Evolutionary conservation across 2,888 invertebrate species (phyloP).

Genomic region (Dynastes grantii): DNA sequence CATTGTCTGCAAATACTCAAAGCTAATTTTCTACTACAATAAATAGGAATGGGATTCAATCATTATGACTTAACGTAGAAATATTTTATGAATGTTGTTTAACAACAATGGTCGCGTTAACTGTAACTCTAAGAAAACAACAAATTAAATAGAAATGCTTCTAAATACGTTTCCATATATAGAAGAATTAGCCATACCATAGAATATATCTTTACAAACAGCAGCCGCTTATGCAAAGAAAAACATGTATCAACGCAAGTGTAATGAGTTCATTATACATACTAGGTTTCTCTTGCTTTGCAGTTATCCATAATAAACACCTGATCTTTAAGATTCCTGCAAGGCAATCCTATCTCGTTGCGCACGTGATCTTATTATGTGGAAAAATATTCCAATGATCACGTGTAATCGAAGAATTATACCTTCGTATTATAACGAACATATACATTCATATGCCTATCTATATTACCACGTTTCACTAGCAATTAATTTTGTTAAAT

Average conservation of each 20-base stretch:
- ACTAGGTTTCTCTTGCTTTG: conserved; percentile 22
- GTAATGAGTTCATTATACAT: conserved; percentile 21
- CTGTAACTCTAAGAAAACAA: conserved; percentile 1
- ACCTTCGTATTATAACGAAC: background rate
- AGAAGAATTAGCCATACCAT: background rate
- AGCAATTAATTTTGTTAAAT: background rate
- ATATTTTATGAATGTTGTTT: background rate
- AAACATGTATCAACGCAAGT: background rate
- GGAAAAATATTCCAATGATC: conserved; percentile 20
- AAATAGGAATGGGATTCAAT: too few relatives aligned
- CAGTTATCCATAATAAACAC: conserved; percentile 32
- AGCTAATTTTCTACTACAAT: too few relatives aligned
- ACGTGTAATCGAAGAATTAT: conserved; percentile 29
- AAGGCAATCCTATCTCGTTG: conserved; percentile 30
- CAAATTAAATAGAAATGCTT: background rate
- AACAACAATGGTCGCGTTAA: background rate
- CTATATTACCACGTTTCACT: background rate
- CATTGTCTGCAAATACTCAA: too few relatives aligned
- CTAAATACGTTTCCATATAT: background rate
- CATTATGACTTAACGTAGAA: too few relatives aligned
- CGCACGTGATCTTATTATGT: conserved; percentile 35
- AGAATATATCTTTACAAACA: background rate
- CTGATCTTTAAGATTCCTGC: conserved; percentile 37
- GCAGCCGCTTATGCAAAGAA: background rate
- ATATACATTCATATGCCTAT: background rate